Conservation (phyloP, 2,888 invertebrate species). For the Diloba caeruleocephala region DNA sequence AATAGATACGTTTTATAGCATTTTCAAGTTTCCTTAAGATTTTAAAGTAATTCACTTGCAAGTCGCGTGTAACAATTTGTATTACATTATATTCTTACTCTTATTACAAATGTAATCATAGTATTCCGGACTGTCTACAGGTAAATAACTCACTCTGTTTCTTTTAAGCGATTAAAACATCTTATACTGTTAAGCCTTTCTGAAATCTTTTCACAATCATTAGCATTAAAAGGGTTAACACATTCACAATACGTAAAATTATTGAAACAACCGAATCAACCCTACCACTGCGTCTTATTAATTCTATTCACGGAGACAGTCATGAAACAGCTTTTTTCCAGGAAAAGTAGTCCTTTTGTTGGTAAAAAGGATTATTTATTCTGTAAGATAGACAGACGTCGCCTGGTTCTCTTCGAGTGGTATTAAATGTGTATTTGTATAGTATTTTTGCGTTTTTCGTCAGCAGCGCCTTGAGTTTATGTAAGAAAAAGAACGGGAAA, state of each 20-base stretch:
- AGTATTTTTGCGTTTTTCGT: conserved; percentile 6
- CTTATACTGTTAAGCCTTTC: not conserved
- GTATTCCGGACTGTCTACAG: too few relatives aligned
- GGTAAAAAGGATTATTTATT: conserved; percentile 22
- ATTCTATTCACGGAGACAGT: conserved; percentile 16
- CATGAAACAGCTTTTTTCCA: conserved; percentile 1
- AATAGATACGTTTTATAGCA: too few relatives aligned
- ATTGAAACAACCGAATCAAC: conserved; percentile 20
- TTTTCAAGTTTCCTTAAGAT: too few relatives aligned
- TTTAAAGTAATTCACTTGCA: too few relatives aligned
- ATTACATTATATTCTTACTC: too few relatives aligned
- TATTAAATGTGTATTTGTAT: conserved; percentile 9
- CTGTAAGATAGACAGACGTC: not conserved
- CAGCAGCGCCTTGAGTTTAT: not conserved
- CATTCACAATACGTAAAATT: conserved; percentile 6
- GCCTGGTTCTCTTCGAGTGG: not conserved
- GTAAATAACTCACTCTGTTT: not conserved
- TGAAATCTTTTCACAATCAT: not conserved
- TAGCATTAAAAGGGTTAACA: conserved; percentile 14
- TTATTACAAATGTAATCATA: too few relatives aligned
- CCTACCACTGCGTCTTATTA: conserved; percentile 16
- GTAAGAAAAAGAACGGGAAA: not conserved
- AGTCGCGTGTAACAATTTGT: too few relatives aligned
- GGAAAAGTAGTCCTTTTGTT: conserved; percentile 11
- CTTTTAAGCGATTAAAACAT: not conserved